Conservation (phyloP, 2,113 vertebrate genomes). For the Neolamprologus tretocephalus region DNA sequence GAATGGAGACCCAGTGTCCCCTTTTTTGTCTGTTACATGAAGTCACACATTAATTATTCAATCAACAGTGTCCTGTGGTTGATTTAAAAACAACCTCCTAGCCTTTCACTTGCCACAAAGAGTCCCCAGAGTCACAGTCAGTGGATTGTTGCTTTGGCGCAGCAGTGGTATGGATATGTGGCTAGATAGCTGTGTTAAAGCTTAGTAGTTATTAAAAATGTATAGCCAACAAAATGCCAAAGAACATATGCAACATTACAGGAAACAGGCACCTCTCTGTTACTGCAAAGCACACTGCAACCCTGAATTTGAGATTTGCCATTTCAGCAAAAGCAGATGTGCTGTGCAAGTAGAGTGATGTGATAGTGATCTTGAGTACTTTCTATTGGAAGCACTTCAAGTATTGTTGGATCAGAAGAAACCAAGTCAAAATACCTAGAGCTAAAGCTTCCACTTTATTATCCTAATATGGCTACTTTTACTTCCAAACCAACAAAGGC, state of each 20-base stretch:
- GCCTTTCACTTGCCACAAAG: constrained; percentile 39
- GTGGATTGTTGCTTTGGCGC: background rate
- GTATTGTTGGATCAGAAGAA: background rate
- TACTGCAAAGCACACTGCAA: background rate
- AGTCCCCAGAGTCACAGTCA: constrained; percentile 24
- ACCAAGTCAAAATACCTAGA: background rate
- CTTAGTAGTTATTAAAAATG: background rate
- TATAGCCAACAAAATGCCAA: background rate
- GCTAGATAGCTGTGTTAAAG: background rate
- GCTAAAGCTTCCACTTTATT: background rate
- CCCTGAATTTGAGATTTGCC: background rate
- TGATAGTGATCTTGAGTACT: background rate
- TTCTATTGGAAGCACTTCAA: background rate
- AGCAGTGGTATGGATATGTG: background rate
- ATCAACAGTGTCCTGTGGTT: constrained; percentile 61
- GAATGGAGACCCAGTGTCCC: background rate
- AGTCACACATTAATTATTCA: constrained; percentile 67
- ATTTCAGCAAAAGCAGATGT: background rate
- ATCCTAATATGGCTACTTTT: background rate
- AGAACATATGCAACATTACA: background rate
- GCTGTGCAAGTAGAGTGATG: background rate
- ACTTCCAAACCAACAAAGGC: background rate
- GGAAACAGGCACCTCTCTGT: background rate
- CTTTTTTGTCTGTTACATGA: constrained; percentile 15
- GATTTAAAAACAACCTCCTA: constrained; percentile 40